Conservation (phyloP, 1,140 invertebrate genomes). For the Caenorhabditis remanei region DNA sequence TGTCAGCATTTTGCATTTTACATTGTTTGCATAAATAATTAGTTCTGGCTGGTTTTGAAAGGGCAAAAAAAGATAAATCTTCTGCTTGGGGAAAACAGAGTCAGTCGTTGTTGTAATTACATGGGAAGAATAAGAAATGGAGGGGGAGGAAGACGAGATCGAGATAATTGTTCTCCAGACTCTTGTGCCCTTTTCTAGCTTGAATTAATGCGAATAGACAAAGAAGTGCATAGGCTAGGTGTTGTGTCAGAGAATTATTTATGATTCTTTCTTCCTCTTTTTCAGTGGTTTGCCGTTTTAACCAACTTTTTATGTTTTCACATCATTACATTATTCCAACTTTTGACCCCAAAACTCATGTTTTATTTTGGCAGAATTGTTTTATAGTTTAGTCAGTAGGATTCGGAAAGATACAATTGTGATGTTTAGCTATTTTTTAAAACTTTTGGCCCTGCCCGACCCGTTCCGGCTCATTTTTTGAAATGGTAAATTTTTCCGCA, state of each 20-base stretch:
- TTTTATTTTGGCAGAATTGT: neutral
- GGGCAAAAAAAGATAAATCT: constrained; percentile 50
- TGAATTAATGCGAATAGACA: constrained; percentile 32
- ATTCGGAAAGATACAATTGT: too few relatives aligned
- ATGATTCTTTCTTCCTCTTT: constrained; percentile 27
- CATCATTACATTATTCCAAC: constrained; percentile 13
- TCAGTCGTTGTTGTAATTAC: constrained; percentile 53
- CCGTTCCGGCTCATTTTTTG: too few relatives aligned
- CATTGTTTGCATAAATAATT: constrained; percentile 54
- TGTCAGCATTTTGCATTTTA: constrained; percentile 8
- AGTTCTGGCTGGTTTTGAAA: constrained; percentile 21
- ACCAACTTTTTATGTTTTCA: neutral
- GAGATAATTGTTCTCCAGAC: constrained; percentile 44
- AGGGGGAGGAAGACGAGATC: neutral
- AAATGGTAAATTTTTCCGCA: too few relatives aligned
- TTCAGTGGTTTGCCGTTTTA: neutral
- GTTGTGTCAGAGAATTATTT: constrained; percentile 38
- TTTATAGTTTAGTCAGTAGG: too few relatives aligned
- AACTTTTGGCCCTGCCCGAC: too few relatives aligned
- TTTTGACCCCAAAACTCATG: neutral
- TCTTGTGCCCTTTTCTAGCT: constrained; percentile 19
- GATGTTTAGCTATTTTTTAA: too few relatives aligned
- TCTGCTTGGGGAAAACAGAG: constrained; percentile 7
- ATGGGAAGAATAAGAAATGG: neutral
- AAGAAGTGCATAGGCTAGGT: constrained; percentile 51